Percentiles rank a stretch among this genome's conserved stretches.
phyloP scores from a whole-genome alignment of 2,113 vertebrate genomes.

The Cyanistes caeruleus region DNA sequence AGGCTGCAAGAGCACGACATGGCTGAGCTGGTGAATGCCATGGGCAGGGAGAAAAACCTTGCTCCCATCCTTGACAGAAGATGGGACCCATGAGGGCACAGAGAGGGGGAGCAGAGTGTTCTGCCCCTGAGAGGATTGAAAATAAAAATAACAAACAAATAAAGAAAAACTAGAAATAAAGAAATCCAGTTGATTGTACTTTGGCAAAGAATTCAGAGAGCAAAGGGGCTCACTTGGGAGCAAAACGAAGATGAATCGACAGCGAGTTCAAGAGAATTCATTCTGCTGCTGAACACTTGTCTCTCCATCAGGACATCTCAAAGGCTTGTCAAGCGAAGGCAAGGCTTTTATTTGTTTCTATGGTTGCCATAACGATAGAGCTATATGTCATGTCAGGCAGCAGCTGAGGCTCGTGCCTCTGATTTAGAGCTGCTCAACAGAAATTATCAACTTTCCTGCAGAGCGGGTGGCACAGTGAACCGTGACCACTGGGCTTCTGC shows the following conservation, averaged over 20 bases:
- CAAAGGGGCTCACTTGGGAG: slow-evolving; percentile 37
- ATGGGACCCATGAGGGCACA: rapidly evolving
- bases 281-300: slow-evolving; percentile 65
- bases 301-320: slow-evolving; percentile 72
- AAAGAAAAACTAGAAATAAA: not conserved
- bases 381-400: slow-evolving; percentile 72
- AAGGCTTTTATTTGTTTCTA: slow-evolving; percentile 69
- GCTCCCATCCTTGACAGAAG: not conserved
- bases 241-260: slow-evolving; percentile 74
- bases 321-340: slow-evolving; percentile 66
- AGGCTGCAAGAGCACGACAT: not conserved
- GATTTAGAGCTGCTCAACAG: slow-evolving; percentile 68
- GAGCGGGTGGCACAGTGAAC: slow-evolving; percentile 20
- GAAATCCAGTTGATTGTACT: slow-evolving; percentile 4
- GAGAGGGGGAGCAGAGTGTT: not conserved
- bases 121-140: not conserved
- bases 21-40: not conserved
- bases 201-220: slow-evolving; percentile 22
- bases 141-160: slow-evolving; percentile 37
- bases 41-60: not conserved
- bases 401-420: slow-evolving; percentile 58
- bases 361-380: slow-evolving; percentile 77
- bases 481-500: not conserved
- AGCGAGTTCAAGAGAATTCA: slow-evolving; percentile 63
- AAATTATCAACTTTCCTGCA: slow-evolving; percentile 69